A percentile compares a stretch with the other conserved stretches of the same genome.
Evolutionary conservation across 2,113 vertebrate species (phyloP).

Genomic region (Machaerirhynchus nigripectus): DNA sequence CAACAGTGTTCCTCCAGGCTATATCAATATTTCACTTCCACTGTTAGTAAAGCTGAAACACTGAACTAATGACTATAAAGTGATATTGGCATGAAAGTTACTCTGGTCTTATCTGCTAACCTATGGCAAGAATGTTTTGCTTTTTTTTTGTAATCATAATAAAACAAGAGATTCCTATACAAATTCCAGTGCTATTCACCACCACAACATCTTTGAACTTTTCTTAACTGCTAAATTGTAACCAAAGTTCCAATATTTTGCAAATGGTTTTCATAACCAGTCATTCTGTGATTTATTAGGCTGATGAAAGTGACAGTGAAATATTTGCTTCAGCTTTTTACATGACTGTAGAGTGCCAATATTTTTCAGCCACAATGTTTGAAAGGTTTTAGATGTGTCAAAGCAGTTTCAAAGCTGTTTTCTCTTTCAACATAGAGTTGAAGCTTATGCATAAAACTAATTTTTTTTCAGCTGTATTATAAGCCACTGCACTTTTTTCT

Average conservation of each 20-base stretch:
- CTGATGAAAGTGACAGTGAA: not conserved
- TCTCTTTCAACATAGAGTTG: not conserved
- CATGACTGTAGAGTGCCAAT: not conserved
- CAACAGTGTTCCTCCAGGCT: not conserved
- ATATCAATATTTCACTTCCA: not conserved
- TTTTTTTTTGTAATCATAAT: not conserved
- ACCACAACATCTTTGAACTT: not conserved
- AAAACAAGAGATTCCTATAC: not conserved
- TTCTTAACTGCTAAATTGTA: not conserved
- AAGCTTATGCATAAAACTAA: not conserved
- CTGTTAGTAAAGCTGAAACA: not conserved
- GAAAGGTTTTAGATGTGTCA: not conserved
- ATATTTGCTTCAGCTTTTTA: not conserved
- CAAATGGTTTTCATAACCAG: not conserved
- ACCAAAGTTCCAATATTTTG: not conserved
- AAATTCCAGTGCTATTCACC: not conserved
- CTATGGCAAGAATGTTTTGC: not conserved
- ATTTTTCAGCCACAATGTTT: not conserved
- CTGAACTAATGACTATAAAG: not conserved
- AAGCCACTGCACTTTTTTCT: not conserved
- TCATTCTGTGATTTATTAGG: not conserved
- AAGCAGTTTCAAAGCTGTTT: not conserved
- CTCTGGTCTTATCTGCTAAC: not conserved
- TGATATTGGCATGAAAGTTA: not conserved
- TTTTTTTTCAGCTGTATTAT: not conserved